Evolutionary conservation across 1,140 invertebrate genomes (phyloP).

Genomic region (Aphidius gifuensis): DNA sequence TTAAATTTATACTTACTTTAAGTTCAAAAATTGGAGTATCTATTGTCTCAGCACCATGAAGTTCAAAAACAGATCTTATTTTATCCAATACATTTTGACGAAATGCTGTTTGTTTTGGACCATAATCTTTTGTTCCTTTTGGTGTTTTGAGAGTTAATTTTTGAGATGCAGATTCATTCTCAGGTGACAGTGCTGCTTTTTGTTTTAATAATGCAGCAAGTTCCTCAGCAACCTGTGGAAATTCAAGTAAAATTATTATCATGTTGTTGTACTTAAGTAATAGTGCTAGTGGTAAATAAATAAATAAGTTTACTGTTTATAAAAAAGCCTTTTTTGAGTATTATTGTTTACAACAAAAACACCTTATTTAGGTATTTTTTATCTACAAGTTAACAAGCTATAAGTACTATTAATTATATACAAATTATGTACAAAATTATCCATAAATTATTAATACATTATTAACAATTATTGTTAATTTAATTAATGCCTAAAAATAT

Average conservation of each 20-base stretch:
- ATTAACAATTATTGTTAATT: no score
- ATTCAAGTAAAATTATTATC: neutral
- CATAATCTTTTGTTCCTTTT: constrained; percentile 96
- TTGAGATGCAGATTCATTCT: constrained; percentile 57
- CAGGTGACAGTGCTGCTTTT: constrained; percentile 70
- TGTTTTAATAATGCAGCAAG: constrained; percentile 76
- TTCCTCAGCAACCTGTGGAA: constrained; percentile 71
- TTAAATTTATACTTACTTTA: constrained; percentile 64
- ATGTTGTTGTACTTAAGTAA: neutral
- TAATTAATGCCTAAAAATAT: no score
- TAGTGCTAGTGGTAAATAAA: no score
- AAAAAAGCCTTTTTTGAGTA: constrained; percentile 10
- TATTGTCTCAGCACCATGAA: constrained; percentile 96
- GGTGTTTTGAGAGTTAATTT: constrained; percentile 88
- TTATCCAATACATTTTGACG: constrained; percentile 85
- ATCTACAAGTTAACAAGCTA: no score
- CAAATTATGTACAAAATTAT: no score
- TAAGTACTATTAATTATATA: no score
- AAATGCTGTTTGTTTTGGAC: constrained; percentile 90
- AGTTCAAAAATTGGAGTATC: constrained; percentile 99
- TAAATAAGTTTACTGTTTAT: no score
- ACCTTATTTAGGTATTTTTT: neutral
- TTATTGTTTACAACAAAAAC: no score
- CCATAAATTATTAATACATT: no score
- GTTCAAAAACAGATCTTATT: constrained; percentile 89